Percentiles rank a stretch among this genome's conserved stretches.
These are phyloP conservation scores for Gambusia holbrooki DNA, from an alignment of 2,113 vertebrate genomes.

Conservation along the genomic window DNA sequence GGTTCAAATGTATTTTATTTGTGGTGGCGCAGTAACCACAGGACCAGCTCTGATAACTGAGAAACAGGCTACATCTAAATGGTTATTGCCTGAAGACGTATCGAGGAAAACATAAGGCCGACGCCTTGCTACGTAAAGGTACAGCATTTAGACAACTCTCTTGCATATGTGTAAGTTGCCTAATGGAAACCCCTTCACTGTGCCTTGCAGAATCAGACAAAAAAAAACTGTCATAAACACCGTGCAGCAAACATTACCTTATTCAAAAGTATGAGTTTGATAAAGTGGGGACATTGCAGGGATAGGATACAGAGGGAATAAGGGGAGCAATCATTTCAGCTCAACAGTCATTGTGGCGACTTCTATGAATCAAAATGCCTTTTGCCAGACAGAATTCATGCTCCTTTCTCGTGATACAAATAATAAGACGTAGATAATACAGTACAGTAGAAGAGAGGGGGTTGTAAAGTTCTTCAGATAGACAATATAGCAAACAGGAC, in stretches of 20 bases:
- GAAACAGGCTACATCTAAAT: conserved; percentile 29
- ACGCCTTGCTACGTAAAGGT: conserved; percentile 70
- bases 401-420: conserved; percentile 47
- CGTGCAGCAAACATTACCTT: conserved; percentile 56
- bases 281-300: conserved; percentile 1
- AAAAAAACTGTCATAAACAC: conserved; percentile 43
- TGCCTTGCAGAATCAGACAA: conserved; percentile 13
- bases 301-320: neutral
- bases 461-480: conserved; percentile 43
- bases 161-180: conserved; percentile 25
- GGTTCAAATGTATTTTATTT: conserved; percentile 14
- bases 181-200: conserved; percentile 1
- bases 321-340: conserved; percentile 33
- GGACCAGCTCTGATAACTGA: neutral
- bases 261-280: conserved; percentile 47
- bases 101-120: conserved; percentile 59
- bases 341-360: conserved; percentile 37
- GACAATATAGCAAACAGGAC: conserved; percentile 52
- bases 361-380: conserved; percentile 58
- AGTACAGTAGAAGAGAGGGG: conserved; percentile 53
- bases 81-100: conserved; percentile 67
- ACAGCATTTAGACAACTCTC: conserved; percentile 34
- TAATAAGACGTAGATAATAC: conserved; percentile 49
- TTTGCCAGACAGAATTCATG: conserved; percentile 49
- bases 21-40: neutral